Base-by-base conservation (phyloP, 2,888 invertebrate species). In the Melinaea marsaeus region DNA sequence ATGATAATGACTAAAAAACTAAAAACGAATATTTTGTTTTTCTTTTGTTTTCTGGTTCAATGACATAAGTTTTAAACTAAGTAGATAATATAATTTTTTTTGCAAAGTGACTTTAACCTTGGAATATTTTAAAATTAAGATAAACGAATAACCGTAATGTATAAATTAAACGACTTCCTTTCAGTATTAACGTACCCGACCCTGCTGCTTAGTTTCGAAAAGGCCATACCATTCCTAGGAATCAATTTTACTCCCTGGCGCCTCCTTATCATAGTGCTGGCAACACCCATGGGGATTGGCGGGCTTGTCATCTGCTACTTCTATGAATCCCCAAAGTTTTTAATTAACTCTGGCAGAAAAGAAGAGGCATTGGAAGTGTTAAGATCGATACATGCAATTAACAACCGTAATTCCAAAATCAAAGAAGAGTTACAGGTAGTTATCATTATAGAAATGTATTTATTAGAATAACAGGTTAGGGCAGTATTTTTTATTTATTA, bases 291-390 rank as follows among this genome's bases (percentile, higher is more conserved):
- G 7, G 89, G 88, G 0, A 54, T 94, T 0, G 92, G 95, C 58
- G 93, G 93, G 0, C 13, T 93, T 0, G 90, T 93, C 6, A 85
- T 94, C 13, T 84, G 90, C 54, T 89, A 90, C 67, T 91, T 94
- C 74, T 94, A 95, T 0, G 96, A 97, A 79, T 96, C 95, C 61
- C 96, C 97, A 0, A 95, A 95, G 79, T 96, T 94, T 78, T 86
- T 94, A 60, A 90, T 94, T 22, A 92, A 94, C 37, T 92, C 92
- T 68, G 94, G 94, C 0, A 86, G 91, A 66, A 85, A 88, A 1
- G 91, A 92, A 0, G 92, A 93, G 67, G 94, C 95, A 0, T 74
- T 96, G 61, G 77, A 79, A 4, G 87, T 90, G 0, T 66, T 91
- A 72, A 84, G 75, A 65, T 78, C 75, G 7, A 90, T 91, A 34